A percentile compares a stretch with the other conserved stretches of the same genome.
Conservation (phyloP, 2,797 vertebrate genomes). For the Lithobates sylvaticus region DNA sequence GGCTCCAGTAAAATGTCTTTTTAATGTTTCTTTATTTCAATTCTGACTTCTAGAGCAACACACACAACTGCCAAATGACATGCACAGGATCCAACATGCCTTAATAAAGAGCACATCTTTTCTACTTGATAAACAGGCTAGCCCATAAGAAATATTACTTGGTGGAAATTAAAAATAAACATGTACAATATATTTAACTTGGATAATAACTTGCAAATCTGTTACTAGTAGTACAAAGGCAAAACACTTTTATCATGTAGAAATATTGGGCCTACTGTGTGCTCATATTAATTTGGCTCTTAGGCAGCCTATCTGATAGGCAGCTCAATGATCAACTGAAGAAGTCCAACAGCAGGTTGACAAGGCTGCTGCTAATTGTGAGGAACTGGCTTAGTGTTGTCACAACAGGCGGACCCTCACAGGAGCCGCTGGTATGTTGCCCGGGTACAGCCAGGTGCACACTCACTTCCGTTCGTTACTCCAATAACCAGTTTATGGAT, state of each 20-base stretch:
- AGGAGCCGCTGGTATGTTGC: too few species aligned
- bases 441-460: too few species aligned
- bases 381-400: too few species aligned
- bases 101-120: not conserved
- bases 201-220: not conserved
- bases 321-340: too few species aligned
- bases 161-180: not conserved
- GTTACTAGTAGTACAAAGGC: not conserved
- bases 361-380: too few species aligned
- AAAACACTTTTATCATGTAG: too few species aligned
- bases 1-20: not conserved
- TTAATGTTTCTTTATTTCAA: not conserved
- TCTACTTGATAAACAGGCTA: not conserved
- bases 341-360: too few species aligned
- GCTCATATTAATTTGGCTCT: too few species aligned
- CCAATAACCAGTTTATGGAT: too few species aligned
- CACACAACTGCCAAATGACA: not conserved
- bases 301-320: too few species aligned
- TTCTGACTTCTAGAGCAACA: not conserved
- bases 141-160: not conserved
- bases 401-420: too few species aligned
- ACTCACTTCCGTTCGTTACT: too few species aligned
- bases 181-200: not conserved
- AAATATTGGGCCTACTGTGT: not conserved
- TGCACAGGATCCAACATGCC: not conserved